A percentile compares a stretch with the other conserved stretches of the same genome.
Evolutionary conservation across 1,140 invertebrate species (phyloP).

Genomic region (Monomorium pharaonis): DNA sequence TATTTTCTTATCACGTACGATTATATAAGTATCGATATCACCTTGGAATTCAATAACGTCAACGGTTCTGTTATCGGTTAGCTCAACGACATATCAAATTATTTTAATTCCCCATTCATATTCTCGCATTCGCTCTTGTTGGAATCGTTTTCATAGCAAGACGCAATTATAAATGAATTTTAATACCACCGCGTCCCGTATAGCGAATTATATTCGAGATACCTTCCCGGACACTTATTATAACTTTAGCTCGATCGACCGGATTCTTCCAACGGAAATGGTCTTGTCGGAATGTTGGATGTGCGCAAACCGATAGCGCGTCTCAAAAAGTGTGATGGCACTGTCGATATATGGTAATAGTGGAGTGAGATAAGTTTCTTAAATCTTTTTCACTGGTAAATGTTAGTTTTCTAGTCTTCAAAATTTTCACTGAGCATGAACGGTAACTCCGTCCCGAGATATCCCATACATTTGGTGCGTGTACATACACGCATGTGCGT

Average conservation of each 20-base stretch:
- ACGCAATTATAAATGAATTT: not conserved
- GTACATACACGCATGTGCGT: conserved; percentile 29
- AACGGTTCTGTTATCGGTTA: conserved; percentile 32
- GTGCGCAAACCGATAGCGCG: conserved; percentile 41
- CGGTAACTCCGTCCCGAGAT: conserved; percentile 51
- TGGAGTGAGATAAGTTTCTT: conserved; percentile 68
- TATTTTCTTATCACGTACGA: conserved; percentile 33
- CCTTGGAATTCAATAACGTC: conserved; percentile 22
- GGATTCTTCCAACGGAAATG: conserved; percentile 15
- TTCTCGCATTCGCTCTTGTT: not conserved
- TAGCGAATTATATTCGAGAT: not conserved
- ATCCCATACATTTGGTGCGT: conserved; percentile 24
- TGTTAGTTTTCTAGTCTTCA: conserved; percentile 68
- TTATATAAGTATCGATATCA: conserved; percentile 41
- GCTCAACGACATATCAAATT: not conserved
- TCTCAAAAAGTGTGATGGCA: conserved; percentile 61
- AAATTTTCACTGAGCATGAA: conserved; percentile 75
- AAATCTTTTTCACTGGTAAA: conserved; percentile 71
- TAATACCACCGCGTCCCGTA: not conserved
- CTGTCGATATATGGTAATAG: conserved; percentile 51
- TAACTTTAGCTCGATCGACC: conserved; percentile 52
- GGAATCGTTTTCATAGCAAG: not conserved
- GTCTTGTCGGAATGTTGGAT: conserved; percentile 1
- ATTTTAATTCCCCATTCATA: not conserved
- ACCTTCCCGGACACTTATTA: conserved; percentile 70